Evolutionary conservation across 2,888 invertebrate species (phyloP), one percentile per base, ranked within the genome.

Genomic region (Aelia acuminata): DNA sequence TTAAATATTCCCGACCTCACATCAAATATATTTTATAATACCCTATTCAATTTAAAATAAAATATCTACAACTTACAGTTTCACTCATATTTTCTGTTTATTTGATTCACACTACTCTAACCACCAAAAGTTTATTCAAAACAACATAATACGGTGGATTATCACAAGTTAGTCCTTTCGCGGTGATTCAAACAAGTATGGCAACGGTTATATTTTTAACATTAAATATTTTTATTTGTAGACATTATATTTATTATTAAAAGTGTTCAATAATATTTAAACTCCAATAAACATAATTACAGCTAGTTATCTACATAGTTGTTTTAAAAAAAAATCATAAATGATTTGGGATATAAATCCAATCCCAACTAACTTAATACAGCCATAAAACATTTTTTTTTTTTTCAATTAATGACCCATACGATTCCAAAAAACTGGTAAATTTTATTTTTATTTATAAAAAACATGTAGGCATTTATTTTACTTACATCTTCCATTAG

Each of bases 131-230:
- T 47, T n/a, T 43, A 80, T 80, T 80, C 80, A 80, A 80, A 80
- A 43, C 80, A 80, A 80, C 39, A 10, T 39, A 75, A 39, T 43
- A n/a, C 39, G n/a, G 80, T 43, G 80, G 43, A 11, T 43, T 13
- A 80, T 43, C 80, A n/a, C n/a, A 80, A 80, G 75, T 57, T 57
- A 57, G 26, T 70, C 80, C 43, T 39, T 80, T 80, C 43, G 43
- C 80, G 80, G 43, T 80, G 80, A 80, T 80, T 80, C 80, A 39
- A 47, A 80, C 80, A 80, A 80, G 80, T 80, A 43, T 47, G 43
- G n/a, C 43, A 80, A 80, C 43, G n/a, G 43, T n/a, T 11, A 80
- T n/a, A 75, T n/a, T 22, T 11, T 43, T 1, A 8, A 35, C 35
- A 31, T 70, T 70, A 35, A 35, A 18, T 31, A 35, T 18, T 70